Conservation (phyloP, 2,888 invertebrate genomes). For the Lymantria monacha region DNA sequence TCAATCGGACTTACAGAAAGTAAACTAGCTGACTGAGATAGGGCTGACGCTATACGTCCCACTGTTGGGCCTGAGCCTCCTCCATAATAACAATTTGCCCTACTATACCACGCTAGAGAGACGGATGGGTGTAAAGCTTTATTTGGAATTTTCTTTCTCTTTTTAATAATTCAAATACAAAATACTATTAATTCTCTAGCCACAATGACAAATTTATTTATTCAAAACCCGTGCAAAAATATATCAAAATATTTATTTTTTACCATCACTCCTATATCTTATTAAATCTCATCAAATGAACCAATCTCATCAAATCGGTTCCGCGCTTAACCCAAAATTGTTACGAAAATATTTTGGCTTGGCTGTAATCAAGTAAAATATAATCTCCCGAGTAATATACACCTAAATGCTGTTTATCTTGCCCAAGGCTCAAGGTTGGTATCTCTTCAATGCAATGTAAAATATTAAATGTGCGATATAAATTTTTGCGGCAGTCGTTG, state of each 20-base stretch:
- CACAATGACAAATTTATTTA: no score
- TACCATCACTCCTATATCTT: conserved; percentile 17
- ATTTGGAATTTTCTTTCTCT: no score
- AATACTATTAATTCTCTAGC: no score
- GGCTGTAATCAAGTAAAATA: conserved; percentile 25
- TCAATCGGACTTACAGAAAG: no score
- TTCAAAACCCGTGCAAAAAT: neutral
- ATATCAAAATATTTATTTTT: neutral
- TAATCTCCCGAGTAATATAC: conserved; percentile 15
- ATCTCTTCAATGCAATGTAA: conserved; percentile 32
- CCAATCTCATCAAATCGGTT: conserved; percentile 21
- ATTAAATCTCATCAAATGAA: conserved; percentile 22
- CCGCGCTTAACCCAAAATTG: conserved; percentile 16
- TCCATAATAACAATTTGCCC: no score
- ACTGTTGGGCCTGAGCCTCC: no score
- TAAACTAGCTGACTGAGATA: no score
- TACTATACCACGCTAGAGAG: no score
- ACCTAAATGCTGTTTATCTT: conserved; percentile 27
- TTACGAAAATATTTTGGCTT: conserved; percentile 21
- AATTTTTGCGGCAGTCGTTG: conserved; percentile 27
- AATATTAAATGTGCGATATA: conserved; percentile 35
- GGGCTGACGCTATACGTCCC: no score
- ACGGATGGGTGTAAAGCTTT: no score
- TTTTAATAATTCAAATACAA: no score
- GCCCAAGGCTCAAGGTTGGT: conserved; percentile 23